Base-by-base conservation (phyloP, 2,888 invertebrate species). In the Drosophila ustulata region DNA sequence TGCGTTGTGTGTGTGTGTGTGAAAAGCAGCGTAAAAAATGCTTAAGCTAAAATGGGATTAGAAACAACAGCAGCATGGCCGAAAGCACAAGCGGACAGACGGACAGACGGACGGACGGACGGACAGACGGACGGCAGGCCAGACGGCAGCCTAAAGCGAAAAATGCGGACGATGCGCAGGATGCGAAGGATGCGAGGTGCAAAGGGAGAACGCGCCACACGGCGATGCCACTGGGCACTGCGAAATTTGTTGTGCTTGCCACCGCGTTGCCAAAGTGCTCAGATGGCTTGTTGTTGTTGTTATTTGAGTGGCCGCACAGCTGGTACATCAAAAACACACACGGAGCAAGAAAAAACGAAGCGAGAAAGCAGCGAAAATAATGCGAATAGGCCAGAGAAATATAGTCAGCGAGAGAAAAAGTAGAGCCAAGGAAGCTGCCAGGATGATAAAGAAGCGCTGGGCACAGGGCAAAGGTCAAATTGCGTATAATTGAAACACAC, bases 11-110 rank as follows among this genome's bases (percentile, higher is more conserved):
- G 61, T 18, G 61, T 18, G 18, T 64, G 80, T 59, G 77, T 69
- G 74, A 83, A 81, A 68, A 80, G 83, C 83, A 82, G 81, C 83
- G 72, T 75, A 80, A 87, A 82, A 79, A 89, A 85, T 69, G 79
- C 82, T 81, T 88, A 66, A 82, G 83, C 89, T 69, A 78, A 87
- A 83, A 87, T 88, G 88, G 85, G 85, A 83, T 83, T 83, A 89
- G 79, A 75, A 87, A 61, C 86, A 89, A 70, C 80, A 82, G 58
- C 46, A 55, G 51, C 32, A 57, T 45, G 46, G 18, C 50, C 34
- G 49, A 59, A 30, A 49, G 47, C 32, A 58, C n/a, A 5, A 23
- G 32, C 28, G 52, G 59, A 39, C 46, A 66, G 39, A 18, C 13
- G 26, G 37, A 25, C 51, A 39, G 56, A 53, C 25, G 49, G 61